A percentile compares a stretch with the other conserved stretches of the same genome.
Evolutionary conservation across 2,113 vertebrate species (phyloP).

Genomic region (Sapayoa aenigma): DNA sequence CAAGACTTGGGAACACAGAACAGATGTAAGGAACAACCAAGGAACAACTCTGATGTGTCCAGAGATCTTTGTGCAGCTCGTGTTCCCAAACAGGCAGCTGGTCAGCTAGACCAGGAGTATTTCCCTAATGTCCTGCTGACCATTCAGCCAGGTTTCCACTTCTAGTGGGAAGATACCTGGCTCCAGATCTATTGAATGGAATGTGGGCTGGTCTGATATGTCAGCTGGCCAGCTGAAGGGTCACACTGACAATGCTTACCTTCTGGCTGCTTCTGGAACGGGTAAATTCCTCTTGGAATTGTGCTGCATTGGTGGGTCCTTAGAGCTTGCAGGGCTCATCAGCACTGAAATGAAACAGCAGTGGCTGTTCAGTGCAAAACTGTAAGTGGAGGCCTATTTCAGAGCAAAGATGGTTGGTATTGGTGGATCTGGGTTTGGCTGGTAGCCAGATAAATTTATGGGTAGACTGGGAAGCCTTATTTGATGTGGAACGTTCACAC

Average conservation of each 20-base stretch:
- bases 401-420: not conserved
- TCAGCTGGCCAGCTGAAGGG: not conserved
- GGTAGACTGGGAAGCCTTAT: not conserved
- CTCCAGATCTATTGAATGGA: accelerated
- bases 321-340: not conserved
- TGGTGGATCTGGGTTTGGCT: not conserved
- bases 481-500: not conserved
- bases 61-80: not conserved
- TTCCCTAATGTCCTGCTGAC: not conserved
- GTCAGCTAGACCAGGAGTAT: not conserved
- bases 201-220: not conserved
- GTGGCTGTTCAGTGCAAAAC: not conserved
- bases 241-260: not conserved
- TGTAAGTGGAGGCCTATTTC: not conserved
- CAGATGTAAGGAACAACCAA: not conserved
- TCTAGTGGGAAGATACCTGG: not conserved
- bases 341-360: not conserved
- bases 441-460: not conserved
- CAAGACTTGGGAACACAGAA: not conserved
- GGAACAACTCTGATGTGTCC: not conserved
- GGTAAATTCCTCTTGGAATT: not conserved
- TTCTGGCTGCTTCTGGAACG: not conserved
- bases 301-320: not conserved
- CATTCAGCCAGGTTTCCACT: not conserved
- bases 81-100: not conserved